These are phyloP conservation scores for Allacma fusca DNA, from an alignment of 2,888 invertebrate genomes.

Conservation along the genomic window DNA sequence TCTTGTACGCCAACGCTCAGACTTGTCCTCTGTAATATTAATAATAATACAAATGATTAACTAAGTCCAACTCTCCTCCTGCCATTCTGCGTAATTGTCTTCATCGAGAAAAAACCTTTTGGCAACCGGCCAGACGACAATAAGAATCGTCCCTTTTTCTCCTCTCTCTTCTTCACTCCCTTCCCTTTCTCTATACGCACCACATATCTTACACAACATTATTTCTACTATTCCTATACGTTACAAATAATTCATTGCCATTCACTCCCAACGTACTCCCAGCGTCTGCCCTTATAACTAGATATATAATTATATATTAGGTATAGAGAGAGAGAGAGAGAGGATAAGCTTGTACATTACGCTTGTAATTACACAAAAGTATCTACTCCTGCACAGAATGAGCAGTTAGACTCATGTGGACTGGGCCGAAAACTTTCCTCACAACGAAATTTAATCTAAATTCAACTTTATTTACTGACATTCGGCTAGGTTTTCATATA, in stretches of 20 bases:
- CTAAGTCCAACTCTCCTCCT: conserved; percentile 17
- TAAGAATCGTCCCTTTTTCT: conserved; percentile 37
- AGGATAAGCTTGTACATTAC: no score
- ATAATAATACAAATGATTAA: conserved; percentile 16
- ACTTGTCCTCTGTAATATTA: conserved; percentile 43
- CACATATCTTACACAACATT: neutral
- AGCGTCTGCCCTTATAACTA: no score
- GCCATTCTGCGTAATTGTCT: conserved; percentile 37
- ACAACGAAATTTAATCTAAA: neutral
- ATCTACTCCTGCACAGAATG: no score
- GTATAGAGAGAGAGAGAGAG: no score
- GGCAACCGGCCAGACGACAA: conserved; percentile 27
- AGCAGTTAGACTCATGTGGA: no score
- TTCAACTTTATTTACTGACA: conserved; percentile 16
- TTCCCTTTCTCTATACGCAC: conserved; percentile 9
- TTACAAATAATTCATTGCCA: conserved; percentile 37
- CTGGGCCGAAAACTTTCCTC: no score
- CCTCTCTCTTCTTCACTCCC: conserved; percentile 9
- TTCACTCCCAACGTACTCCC: neutral
- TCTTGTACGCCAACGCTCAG: conserved; percentile 25
- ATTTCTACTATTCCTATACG: neutral
- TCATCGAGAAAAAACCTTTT: conserved; percentile 33
- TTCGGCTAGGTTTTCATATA: neutral
- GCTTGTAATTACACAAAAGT: no score
- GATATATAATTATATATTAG: no score